phyloP scores from a whole-genome alignment of 2,113 vertebrate species.

The Montifringilla adamsi region DNA sequence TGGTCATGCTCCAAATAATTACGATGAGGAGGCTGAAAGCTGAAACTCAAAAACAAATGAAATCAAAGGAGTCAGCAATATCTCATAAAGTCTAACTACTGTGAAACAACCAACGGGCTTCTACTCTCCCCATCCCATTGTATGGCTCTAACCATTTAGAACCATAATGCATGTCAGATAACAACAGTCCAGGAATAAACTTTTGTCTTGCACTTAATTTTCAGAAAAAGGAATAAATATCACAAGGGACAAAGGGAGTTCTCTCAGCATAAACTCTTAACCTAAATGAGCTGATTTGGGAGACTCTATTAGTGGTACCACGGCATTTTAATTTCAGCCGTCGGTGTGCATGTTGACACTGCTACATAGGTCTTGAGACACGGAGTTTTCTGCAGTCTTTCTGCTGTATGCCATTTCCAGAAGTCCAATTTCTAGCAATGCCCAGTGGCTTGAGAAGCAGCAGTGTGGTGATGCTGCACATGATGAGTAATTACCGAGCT shows the following conservation, averaged over 20 bases:
- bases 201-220: background rate
- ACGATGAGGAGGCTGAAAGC: constrained; percentile 1
- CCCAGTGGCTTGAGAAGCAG: background rate
- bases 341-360: background rate
- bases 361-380: fast-evolving
- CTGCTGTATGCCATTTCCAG: background rate
- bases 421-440: background rate
- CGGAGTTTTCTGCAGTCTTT: background rate
- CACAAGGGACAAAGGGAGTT: background rate
- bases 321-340: background rate
- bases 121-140: background rate
- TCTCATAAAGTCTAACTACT: background rate
- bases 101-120: background rate
- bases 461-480: background rate
- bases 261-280: background rate
- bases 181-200: background rate
- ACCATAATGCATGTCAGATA: background rate
- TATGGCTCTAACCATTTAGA: background rate
- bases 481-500: background rate
- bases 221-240: background rate
- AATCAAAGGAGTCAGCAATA: background rate
- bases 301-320: background rate
- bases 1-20: background rate
- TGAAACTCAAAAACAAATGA: background rate
- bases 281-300: background rate